phyloP scores from a whole-genome alignment of 2,888 invertebrate genomes.

The Ormyrus nitidulus region DNA sequence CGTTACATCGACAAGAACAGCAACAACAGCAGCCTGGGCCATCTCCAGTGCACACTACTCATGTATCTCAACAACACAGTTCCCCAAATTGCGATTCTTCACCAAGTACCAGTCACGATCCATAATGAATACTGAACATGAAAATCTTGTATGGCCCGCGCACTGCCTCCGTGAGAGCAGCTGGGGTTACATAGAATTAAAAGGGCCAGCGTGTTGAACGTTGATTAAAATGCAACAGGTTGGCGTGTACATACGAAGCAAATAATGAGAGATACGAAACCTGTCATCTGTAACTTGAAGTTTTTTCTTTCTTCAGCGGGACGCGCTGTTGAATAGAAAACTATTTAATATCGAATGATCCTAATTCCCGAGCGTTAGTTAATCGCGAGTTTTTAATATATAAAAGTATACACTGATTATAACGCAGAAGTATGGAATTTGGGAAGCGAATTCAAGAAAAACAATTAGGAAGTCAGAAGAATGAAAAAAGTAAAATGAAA shows the following conservation, averaged over 20 bases:
- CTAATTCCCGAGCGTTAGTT: constrained; percentile 29
- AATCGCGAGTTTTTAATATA: constrained; percentile 19
- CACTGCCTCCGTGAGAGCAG: constrained; percentile 65
- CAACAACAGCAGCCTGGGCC: constrained; percentile 62
- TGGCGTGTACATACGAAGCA: constrained; percentile 54
- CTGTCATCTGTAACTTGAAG: constrained; percentile 47
- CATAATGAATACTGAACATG: constrained; percentile 68
- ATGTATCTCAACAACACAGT: constrained; percentile 61
- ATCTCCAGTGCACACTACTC: constrained; percentile 64
- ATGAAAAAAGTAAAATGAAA: constrained; percentile 10
- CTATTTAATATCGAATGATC: constrained; percentile 31
- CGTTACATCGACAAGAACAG: constrained; percentile 49
- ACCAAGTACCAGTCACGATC: constrained; percentile 71
- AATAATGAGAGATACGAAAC: constrained; percentile 38
- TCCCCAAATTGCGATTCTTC: constrained; percentile 68
- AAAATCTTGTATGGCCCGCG: constrained; percentile 53
- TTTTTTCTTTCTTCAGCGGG: constrained; percentile 35
- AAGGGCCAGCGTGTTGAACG: constrained; percentile 47
- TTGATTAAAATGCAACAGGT: constrained; percentile 46
- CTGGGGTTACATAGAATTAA: constrained; percentile 57
- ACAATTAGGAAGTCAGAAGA: background rate
- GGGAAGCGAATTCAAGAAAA: constrained; percentile 8
- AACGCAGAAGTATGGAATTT: constrained; percentile 23
- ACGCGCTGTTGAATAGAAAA: constrained; percentile 16
- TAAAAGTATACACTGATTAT: constrained; percentile 24